A percentile compares a stretch with the other conserved stretches of the same genome.
These are phyloP conservation scores for Colaptes auratus DNA, from an alignment of 2,113 vertebrate species.

Conservation along the genomic window DNA sequence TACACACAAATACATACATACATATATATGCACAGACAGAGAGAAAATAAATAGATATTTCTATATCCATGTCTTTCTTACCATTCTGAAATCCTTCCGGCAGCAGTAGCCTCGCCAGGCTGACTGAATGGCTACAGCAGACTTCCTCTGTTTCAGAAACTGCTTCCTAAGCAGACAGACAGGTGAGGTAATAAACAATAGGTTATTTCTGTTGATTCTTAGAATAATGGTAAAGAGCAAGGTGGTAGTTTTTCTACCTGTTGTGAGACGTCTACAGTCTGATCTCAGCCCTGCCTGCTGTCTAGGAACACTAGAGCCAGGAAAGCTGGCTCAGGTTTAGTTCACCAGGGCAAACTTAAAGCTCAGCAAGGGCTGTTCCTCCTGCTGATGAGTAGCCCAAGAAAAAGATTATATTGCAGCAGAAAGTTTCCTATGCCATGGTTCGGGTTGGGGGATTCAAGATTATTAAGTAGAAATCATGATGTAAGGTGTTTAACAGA, in stretches of 20 bases:
- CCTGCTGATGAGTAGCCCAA: not conserved
- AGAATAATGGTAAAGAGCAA: not conserved
- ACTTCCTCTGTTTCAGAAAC: slow-evolving; percentile 83
- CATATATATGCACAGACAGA: not conserved
- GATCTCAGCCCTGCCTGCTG: not conserved
- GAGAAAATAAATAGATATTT: not conserved
- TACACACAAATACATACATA: not conserved
- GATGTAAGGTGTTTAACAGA: not conserved
- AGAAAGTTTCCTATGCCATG: not conserved
- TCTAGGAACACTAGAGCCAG: not conserved
- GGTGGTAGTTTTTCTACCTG: not conserved
- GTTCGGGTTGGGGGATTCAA: not conserved
- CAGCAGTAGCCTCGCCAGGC: slow-evolving; percentile 83
- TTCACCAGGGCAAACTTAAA: not conserved
- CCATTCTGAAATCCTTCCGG: slow-evolving; percentile 84
- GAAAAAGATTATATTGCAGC: not conserved
- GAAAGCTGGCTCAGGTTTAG: not conserved
- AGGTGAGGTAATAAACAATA: not conserved
- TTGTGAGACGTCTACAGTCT: not conserved
- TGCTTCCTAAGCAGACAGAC: slow-evolving; percentile 76
- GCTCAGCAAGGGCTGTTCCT: not conserved
- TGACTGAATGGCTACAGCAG: slow-evolving; percentile 86
- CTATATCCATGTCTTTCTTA: slow-evolving; percentile 45
- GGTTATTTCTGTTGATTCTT: not conserved
- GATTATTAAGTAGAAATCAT: not conserved